Conservation (phyloP, 1,140 invertebrate species). For the Drosophila takahashii region DNA sequence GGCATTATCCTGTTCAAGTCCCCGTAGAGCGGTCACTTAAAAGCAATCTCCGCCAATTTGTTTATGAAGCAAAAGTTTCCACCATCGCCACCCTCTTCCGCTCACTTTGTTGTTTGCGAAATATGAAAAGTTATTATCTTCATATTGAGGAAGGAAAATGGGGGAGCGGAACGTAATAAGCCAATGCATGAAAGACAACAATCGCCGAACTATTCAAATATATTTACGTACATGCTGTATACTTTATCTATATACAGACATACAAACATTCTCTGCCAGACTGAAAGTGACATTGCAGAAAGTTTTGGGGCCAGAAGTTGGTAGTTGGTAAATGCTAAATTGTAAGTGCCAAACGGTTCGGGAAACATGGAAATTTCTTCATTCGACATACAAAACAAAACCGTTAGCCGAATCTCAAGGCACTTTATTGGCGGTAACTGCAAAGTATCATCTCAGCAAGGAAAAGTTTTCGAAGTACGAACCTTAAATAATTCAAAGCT, state of each 20-base stretch:
- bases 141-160: neutral
- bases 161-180: slow-evolving; percentile 6
- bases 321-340: slow-evolving; percentile 6
- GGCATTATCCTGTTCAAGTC: neutral
- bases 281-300: slow-evolving; percentile 24
- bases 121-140: slow-evolving; percentile 71
- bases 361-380: slow-evolving; percentile 22
- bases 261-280: slow-evolving; percentile 2
- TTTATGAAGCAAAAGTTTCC: slow-evolving; percentile 34
- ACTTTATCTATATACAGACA: neutral
- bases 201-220: slow-evolving; percentile 37
- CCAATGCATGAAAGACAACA: slow-evolving; percentile 13
- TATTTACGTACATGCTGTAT: neutral
- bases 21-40: slow-evolving; percentile 1
- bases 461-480: neutral
- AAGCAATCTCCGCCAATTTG: slow-evolving; percentile 28
- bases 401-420: slow-evolving; percentile 9
- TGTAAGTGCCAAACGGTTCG: slow-evolving; percentile 10
- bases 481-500: neutral
- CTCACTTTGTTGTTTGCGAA: slow-evolving; percentile 27
- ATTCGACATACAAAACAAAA: slow-evolving; percentile 6
- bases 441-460: neutral
- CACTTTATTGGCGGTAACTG: slow-evolving; percentile 22
- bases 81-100: neutral
- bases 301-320: slow-evolving; percentile 16